Percentiles rank a stretch among this genome's conserved stretches.
These are phyloP conservation scores for Ploceus nigricollis DNA, from an alignment of 2,113 vertebrate species.

Conservation along the genomic window DNA sequence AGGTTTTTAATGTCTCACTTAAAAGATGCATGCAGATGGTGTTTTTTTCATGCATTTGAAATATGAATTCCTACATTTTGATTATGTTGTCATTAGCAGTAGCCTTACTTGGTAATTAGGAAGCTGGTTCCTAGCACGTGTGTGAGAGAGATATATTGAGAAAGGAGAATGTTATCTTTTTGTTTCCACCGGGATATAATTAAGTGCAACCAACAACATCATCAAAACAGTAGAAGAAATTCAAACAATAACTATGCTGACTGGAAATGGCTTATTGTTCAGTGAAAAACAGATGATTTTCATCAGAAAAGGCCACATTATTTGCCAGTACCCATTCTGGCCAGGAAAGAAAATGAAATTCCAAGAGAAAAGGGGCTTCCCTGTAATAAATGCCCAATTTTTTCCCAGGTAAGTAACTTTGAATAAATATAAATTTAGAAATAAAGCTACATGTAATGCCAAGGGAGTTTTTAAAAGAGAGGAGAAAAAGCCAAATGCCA, in stretches of 20 bases:
- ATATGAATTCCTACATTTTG: conserved; percentile 65
- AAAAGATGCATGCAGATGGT: conserved; percentile 64
- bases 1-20: conserved; percentile 62
- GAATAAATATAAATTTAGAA: background rate
- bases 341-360: conserved; percentile 3
- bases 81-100: conserved; percentile 66
- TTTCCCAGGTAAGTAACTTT: background rate
- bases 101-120: conserved; percentile 59
- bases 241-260: conserved; percentile 36
- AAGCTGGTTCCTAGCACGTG: conserved; percentile 41
- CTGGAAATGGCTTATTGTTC: conserved; percentile 44
- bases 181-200: conserved; percentile 61
- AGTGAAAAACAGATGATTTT: conserved; percentile 10
- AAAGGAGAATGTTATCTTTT: conserved; percentile 45
- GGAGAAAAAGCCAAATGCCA: background rate
- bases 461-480: background rate
- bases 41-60: conserved; percentile 67
- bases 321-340: background rate
- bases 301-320: background rate
- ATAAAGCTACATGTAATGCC: background rate
- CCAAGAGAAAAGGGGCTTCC: background rate
- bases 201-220: conserved; percentile 38
- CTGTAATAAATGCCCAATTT: background rate
- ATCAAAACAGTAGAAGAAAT: conserved; percentile 49
- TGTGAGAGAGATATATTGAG: conserved; percentile 32